These are phyloP conservation scores for Seriola quinqueradiata DNA, from an alignment of 2,113 vertebrate genomes.

Conservation along the genomic window DNA sequence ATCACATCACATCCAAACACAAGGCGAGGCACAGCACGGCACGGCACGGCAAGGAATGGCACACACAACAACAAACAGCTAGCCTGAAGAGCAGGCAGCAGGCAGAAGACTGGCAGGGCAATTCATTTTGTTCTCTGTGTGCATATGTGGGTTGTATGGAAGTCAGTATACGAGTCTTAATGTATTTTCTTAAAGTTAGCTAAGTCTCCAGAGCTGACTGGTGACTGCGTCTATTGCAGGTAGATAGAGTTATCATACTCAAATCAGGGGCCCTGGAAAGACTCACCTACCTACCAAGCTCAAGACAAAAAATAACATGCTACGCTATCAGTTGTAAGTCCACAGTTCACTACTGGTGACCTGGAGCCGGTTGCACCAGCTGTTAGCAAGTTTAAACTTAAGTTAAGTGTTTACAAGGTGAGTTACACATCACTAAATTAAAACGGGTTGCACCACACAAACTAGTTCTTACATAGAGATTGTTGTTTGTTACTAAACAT, in stretches of 20 bases:
- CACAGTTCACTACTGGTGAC: neutral
- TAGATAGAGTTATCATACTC: neutral
- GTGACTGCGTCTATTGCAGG: neutral
- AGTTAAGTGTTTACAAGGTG: neutral
- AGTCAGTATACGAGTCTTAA: neutral
- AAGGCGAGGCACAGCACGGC: slow-evolving; percentile 42
- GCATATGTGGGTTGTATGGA: neutral
- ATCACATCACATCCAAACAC: slow-evolving; percentile 69
- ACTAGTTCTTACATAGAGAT: too few species aligned
- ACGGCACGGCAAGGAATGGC: slow-evolving; percentile 41
- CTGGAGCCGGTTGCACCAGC: neutral
- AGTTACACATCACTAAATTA: neutral
- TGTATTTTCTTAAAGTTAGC: neutral
- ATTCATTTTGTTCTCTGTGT: slow-evolving; percentile 3
- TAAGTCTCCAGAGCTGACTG: neutral
- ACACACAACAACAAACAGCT: slow-evolving; percentile 53
- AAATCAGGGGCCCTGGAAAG: neutral
- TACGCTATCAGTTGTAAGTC: neutral
- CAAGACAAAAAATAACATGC: neutral
- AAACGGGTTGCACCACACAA: too few species aligned
- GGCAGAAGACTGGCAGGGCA: slow-evolving; percentile 6
- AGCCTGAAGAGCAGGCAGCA: slow-evolving; percentile 33
- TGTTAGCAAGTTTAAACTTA: neutral
- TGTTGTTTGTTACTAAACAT: neutral
- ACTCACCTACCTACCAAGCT: neutral